Evolutionary conservation across 2,888 invertebrate species (phyloP).

Genomic region (Morpho deidamia): DNA sequence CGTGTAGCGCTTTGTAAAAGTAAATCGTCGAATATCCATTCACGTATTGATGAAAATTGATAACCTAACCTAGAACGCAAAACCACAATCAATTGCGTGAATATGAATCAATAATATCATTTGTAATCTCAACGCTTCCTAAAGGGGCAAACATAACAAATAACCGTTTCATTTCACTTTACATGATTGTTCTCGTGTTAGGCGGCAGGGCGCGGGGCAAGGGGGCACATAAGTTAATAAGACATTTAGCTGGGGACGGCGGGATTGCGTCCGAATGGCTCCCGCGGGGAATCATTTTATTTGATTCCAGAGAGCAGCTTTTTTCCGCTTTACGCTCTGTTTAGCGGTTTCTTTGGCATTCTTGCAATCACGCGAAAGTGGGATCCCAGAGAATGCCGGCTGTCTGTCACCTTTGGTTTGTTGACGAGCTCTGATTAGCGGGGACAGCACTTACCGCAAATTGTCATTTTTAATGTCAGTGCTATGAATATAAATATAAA

Average conservation of each 20-base stretch:
- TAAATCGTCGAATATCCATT: neutral
- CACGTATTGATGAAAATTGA: neutral
- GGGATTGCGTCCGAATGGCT: conserved; percentile 83
- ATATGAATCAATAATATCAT: conserved; percentile 54
- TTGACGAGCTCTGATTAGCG: conserved; percentile 45
- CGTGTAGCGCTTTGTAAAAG: no score
- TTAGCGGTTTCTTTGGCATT: conserved; percentile 60
- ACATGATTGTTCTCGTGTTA: conserved; percentile 77
- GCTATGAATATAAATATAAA: no score
- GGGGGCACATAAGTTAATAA: conserved; percentile 75
- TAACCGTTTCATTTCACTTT: conserved; percentile 79
- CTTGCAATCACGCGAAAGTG: conserved; percentile 56
- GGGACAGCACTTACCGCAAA: conserved; percentile 46
- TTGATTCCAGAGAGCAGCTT: conserved; percentile 80
- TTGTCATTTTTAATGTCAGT: neutral
- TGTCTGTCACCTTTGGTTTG: conserved; percentile 51
- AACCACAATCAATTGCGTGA: conserved; percentile 52
- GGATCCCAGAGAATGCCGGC: conserved; percentile 37
- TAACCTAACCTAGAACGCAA: conserved; percentile 4
- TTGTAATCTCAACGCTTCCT: conserved; percentile 52
- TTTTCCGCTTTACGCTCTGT: conserved; percentile 75
- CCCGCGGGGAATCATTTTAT: conserved; percentile 86
- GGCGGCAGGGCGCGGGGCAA: conserved; percentile 33
- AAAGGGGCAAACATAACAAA: conserved; percentile 74
- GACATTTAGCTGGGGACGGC: conserved; percentile 78